Conservation (phyloP, 2,888 invertebrate genomes). For the Tortrix viridana region DNA sequence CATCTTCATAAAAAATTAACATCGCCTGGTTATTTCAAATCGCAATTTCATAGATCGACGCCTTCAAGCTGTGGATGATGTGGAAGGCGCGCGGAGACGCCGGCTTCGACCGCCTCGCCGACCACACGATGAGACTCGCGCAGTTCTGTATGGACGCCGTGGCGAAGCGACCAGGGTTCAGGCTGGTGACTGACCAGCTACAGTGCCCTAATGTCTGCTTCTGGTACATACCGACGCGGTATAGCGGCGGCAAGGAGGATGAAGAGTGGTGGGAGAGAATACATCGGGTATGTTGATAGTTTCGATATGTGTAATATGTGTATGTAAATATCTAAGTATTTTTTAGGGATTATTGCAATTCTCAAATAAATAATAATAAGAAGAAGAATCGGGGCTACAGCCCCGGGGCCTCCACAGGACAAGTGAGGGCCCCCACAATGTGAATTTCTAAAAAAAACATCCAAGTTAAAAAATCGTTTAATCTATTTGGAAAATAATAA, state of each 20-base stretch:
- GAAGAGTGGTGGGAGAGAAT: slow-evolving; percentile 80
- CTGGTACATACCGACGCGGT: slow-evolving; percentile 90
- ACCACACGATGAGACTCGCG: slow-evolving; percentile 86
- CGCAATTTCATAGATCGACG: slow-evolving; percentile 86
- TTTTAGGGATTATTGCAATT: too few species aligned
- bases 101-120: slow-evolving; percentile 85
- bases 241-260: slow-evolving; percentile 71
- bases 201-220: slow-evolving; percentile 95
- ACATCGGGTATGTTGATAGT: slow-evolving; percentile 67
- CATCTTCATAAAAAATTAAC: too few species aligned
- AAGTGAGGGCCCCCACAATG: too few species aligned
- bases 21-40: not conserved
- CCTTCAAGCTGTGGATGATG: slow-evolving; percentile 96
- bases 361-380: too few species aligned
- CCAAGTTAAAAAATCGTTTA: too few species aligned
- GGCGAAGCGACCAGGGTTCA: slow-evolving; percentile 81
- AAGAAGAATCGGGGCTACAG: too few species aligned
- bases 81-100: slow-evolving; percentile 91
- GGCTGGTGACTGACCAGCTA: slow-evolving; percentile 81
- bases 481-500: too few species aligned
- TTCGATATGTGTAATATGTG: too few species aligned
- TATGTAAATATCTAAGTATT: too few species aligned
- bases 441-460: too few species aligned
- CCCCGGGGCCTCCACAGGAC: too few species aligned
- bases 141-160: slow-evolving; percentile 84